These are phyloP conservation scores for Hydrophis major DNA, from an alignment of 2,797 vertebrate species.

Conservation along the genomic window DNA sequence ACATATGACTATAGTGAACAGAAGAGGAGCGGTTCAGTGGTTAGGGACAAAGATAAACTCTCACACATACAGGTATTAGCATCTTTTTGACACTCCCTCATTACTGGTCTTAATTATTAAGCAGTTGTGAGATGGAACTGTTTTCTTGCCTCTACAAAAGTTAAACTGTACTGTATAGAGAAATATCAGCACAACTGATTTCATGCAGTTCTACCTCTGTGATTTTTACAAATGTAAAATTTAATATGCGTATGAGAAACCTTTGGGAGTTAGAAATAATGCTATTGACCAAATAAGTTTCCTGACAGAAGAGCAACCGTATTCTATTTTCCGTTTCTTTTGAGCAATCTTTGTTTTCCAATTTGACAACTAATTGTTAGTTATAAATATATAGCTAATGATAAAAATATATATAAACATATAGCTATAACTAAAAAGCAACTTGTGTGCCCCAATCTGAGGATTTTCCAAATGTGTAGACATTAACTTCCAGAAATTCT, in stretches of 20 bases:
- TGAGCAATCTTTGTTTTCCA: background rate
- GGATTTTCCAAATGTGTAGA: background rate
- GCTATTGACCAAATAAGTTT: background rate
- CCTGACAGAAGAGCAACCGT: background rate
- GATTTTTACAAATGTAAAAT: background rate
- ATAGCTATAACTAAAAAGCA: background rate
- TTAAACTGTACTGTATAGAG: background rate
- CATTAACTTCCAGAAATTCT: background rate
- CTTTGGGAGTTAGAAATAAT: background rate
- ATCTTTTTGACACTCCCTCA: background rate
- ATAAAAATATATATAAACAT: too few relatives aligned
- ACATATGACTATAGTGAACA: background rate
- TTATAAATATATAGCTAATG: background rate
- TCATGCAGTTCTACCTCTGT: background rate
- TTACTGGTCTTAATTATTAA: background rate
- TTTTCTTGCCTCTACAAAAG: background rate
- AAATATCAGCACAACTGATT: background rate
- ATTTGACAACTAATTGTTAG: background rate
- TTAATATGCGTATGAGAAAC: background rate
- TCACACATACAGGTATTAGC: background rate
- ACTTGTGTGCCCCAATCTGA: background rate
- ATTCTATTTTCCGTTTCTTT: background rate
- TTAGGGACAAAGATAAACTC: background rate
- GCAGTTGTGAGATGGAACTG: background rate
- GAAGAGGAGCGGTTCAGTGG: background rate